Base-by-base conservation (phyloP, 2,888 invertebrate genomes). In the Microplitis manilae region DNA sequence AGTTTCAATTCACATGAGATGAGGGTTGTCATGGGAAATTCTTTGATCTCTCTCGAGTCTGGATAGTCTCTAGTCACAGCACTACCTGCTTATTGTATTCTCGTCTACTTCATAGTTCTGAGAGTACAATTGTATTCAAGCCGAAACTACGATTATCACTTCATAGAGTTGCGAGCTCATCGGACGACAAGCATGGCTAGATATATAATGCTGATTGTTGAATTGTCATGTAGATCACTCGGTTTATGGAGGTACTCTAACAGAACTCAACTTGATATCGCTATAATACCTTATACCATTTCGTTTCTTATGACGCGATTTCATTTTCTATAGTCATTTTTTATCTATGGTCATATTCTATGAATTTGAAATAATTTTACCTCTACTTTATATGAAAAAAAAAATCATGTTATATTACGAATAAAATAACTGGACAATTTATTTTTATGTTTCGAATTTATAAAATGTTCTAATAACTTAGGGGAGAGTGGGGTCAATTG, bases 141-240 rank as follows among this genome's bases (percentile, higher is more conserved):
- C 80, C 82, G 79, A 83, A 83, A 81, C 85, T 82, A 82, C 85
- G 85, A 86, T 87, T 86, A 87, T 85, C 85, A 82, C 83, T 84
- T 80, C 80, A 67, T 41, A 61, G 73, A 71, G 73, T 73, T 69
- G 67, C 20, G 79, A 73, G 61, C 62, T 61, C 69, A 70, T 62
- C 65, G 68, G 60, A 79, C 78, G 79, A 83, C 82, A 81, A 84
- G 82, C 81, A 81, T 80, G 82, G 81, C 80, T 82, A 82, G 83
- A 82, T 85, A 50, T 50, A 20, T 59, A 83, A 85, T 85, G 84
- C 84, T 85, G 85, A 86, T 86, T 87, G 85, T 85, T 83, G 84
- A 85, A 87, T 86, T 85, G 86, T 86, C 82, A 86, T 83, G 85
- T 82, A 85, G 84, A 86, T 86, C 81, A 77, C 71, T 61, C 13